Base-by-base conservation (phyloP, 2,888 invertebrate species). In the Onthophagus sagittarius region DNA sequence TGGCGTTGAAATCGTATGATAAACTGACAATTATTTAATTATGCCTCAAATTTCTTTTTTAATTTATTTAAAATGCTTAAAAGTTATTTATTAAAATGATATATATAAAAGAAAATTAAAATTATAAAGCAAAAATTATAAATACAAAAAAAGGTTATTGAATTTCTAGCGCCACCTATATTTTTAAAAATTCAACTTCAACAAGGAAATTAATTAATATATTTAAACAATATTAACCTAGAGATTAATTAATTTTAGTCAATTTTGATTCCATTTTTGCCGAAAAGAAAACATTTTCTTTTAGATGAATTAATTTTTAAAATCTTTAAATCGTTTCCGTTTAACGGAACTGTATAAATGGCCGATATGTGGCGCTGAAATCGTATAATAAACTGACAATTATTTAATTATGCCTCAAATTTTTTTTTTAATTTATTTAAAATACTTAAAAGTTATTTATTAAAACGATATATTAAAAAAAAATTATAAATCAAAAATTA, bases 281-380 rank as follows among this genome's bases (percentile, higher is more conserved):
- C 73, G 90, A 89, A 78, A 94, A 91, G 75, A 89, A 86, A 2
- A 90, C 82, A 65, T 84, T 79, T 72, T 81, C 81, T 23, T 87
- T 82, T 0, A 88, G 87, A 72, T 90, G 86, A 0, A 86, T 86
- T 70, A 96, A 87, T 31, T 88, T 87, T 77, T 94, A 90, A 88
- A 95, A 98, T 79, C 98, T 90, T 78, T 92, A 90, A 39, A 93
- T 88, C 0, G 96, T 92, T 88, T 99, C 99, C 0, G 97, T 96
- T 77, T 89, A 0, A 97, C 87, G 0, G 95, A 94, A 62, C 94
- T 92, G 83, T 99, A 98, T 9, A 98, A 86, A 84, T 99, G 99
- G 0, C 99, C 99, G 76, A 99, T 91, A 82, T 99, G 99, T n/a
- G 99, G 99, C 62, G 91, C 96, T 96, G 82, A 23, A 85, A 84